These are phyloP conservation scores for Saguinus midas DNA, from an alignment of 2,113 vertebrate species.

Conservation along the genomic window DNA sequence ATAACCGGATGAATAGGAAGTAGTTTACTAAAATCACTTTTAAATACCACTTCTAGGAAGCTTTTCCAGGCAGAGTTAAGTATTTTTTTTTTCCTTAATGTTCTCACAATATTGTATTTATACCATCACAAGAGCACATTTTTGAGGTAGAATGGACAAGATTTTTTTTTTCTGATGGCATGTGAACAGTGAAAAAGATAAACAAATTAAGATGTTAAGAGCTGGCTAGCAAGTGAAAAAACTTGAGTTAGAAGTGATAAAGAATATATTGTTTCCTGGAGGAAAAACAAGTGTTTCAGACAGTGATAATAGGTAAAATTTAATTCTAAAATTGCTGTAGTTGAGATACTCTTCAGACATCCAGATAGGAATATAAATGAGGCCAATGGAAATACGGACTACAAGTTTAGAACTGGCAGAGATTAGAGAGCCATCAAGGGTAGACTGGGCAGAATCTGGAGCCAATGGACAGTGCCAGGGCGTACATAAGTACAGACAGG, in stretches of 20 bases:
- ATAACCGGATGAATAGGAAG: background rate
- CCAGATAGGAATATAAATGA: background rate
- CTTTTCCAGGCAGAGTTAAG: background rate
- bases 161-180: background rate
- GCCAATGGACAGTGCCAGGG: background rate
- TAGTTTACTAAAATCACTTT: background rate
- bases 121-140: background rate
- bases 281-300: background rate
- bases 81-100: background rate
- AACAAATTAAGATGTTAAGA: background rate
- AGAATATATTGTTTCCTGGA: background rate
- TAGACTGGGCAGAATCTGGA: background rate
- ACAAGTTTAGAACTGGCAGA: background rate
- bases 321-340: background rate
- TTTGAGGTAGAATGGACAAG: background rate
- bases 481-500: background rate
- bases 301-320: background rate
- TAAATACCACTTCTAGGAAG: background rate
- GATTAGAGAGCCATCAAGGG: background rate
- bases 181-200: background rate
- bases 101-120: background rate
- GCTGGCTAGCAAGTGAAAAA: background rate
- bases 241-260: background rate
- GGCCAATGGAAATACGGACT: background rate
- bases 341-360: background rate